Base-by-base conservation (phyloP, 2,797 vertebrate species). In the Acipenser ruthenus region DNA sequence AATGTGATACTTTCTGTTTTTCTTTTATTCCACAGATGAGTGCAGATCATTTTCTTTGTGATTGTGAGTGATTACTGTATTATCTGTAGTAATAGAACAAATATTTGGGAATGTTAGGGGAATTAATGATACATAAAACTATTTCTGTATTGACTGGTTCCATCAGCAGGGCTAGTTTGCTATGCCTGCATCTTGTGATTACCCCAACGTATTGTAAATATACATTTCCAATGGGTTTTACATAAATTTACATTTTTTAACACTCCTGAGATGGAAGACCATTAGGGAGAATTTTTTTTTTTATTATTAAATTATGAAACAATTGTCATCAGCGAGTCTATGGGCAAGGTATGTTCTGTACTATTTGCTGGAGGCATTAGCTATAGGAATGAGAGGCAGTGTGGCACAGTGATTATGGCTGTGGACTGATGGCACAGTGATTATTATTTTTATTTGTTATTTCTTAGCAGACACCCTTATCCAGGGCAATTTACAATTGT, bases 121-220 rank as follows among this genome's bases (percentile, higher is more conserved):
- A 90, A 84, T 90, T 93, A 95, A 94, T 94, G 93, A 93, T 79
- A 90, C 90, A 89, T 93, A 88, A 89, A 89, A 82, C 82, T 82
- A 77, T 79, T 77, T 76, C 79, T 74, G 81, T 80, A 82, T 81
- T 77, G 78, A 77, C 74, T 84, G 80, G 80, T 78, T 87, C 85
- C 87, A 90, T 91, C 87, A 88, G 80, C 86, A 87, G 75, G 84
- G 85, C 87, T 80, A 81, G 81, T 61, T 79, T 10, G 75, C 81
- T 84, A 79, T 87, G 83, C 81, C 82, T 67, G 80, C 83, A 73
- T 87, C 80, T 89, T 88, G 84, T 91, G 89, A 90, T 91, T 90
- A 90, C 84, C 82, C 78, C 66, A 78, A 83, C 76, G 56, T 78
- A 77, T 89, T 85, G 87, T 84, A 87, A 73, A 60, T 69, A 76